phyloP scores from a whole-genome alignment of 2,888 invertebrate species.

The Lottia scabra region DNA sequence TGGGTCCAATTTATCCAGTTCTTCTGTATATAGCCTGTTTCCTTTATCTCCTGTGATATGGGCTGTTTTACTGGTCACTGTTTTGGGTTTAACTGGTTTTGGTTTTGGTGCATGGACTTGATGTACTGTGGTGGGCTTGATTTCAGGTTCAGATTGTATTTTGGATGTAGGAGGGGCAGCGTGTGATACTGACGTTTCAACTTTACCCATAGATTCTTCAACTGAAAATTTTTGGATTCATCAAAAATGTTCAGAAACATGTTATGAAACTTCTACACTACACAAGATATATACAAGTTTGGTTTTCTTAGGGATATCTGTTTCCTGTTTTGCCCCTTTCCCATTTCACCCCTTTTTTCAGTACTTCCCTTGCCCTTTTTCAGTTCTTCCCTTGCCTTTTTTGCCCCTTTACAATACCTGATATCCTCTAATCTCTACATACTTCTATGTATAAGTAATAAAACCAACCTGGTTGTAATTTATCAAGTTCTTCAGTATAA shows the following conservation, averaged over 20 bases:
- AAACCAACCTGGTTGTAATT: not conserved
- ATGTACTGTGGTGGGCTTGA: not conserved
- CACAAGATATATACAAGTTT: too few species aligned
- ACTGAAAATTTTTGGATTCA: too few species aligned
- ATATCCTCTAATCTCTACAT: too few species aligned
- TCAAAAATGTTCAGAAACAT: too few species aligned
- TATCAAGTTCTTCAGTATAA: slow-evolving; percentile 9
- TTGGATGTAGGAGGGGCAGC: not conserved
- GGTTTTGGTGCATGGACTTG: not conserved
- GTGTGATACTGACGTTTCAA: not conserved
- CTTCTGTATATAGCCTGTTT: not conserved
- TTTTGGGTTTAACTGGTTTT: not conserved
- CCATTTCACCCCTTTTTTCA: too few species aligned
- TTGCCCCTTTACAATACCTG: too few species aligned
- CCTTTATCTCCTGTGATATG: slow-evolving; percentile 11
- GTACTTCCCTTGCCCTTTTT: too few species aligned
- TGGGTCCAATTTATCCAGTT: not conserved
- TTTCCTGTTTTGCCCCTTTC: too few species aligned
- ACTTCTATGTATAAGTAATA: too few species aligned
- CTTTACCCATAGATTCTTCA: not conserved
- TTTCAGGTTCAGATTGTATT: not conserved
- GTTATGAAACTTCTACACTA: too few species aligned
- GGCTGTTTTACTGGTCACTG: not conserved
- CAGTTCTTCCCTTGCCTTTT: too few species aligned
- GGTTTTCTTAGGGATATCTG: too few species aligned